phyloP scores from a whole-genome alignment of 2,797 vertebrate genomes.

The Tympanoctomys barrerae region DNA sequence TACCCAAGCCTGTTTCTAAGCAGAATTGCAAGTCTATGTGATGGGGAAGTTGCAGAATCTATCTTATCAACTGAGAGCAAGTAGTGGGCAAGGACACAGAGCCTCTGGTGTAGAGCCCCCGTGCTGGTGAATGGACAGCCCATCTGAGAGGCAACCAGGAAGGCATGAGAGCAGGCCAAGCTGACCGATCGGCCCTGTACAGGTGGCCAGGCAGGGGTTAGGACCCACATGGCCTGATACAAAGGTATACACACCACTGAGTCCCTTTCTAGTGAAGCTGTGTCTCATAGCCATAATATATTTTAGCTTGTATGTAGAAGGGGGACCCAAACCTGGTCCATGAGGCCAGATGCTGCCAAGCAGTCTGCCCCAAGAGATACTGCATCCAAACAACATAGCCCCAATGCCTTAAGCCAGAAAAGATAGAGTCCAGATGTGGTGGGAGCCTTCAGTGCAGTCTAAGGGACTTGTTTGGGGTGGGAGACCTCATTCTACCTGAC shows the following conservation, averaged over 20 bases:
- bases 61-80: background rate
- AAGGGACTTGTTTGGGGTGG: rapidly evolving
- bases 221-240: background rate
- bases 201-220: too few relatives aligned
- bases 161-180: background rate
- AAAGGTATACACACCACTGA: background rate
- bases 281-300: rapidly evolving
- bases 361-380: background rate
- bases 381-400: background rate
- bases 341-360: background rate
- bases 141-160: background rate
- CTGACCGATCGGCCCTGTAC: background rate
- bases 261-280: background rate
- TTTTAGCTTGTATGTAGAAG: background rate
- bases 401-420: rapidly evolving
- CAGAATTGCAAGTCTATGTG: background rate
- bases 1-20: background rate
- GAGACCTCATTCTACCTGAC: rapidly evolving
- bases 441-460: background rate
- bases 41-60: background rate
- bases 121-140: background rate
- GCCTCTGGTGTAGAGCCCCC: background rate
- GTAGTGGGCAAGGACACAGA: background rate
- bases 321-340: background rate
- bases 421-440: background rate